A percentile compares a stretch with the other conserved stretches of the same genome.
Conservation (phyloP, 1,140 invertebrate species). For the Helicoverpa zea region DNA sequence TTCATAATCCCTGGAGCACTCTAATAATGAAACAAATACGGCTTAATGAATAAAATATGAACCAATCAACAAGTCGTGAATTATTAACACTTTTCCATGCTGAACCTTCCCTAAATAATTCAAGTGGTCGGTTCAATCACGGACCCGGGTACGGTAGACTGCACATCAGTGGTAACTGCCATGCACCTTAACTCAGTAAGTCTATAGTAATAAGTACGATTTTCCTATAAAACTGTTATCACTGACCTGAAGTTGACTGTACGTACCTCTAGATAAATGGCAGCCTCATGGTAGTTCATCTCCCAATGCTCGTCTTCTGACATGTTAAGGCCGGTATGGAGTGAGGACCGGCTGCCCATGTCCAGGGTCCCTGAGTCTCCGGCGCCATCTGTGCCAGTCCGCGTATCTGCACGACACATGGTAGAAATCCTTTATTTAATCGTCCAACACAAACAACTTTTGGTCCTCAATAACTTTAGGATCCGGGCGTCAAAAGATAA, state of each 20-base stretch:
- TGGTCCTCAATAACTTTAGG: slow-evolving; percentile 19
- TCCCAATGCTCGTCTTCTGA: slow-evolving; percentile 91
- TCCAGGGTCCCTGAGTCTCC: slow-evolving; percentile 78
- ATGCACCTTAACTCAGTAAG: too few species aligned
- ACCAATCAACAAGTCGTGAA: neutral
- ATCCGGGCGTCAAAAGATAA: neutral
- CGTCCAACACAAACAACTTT: neutral
- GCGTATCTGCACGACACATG: slow-evolving; percentile 65
- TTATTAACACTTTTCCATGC: neutral
- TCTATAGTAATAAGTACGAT: too few species aligned
- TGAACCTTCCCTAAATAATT: neutral
- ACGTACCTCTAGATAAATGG: slow-evolving; percentile 93
- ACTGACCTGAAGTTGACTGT: too few species aligned
- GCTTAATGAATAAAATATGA: neutral
- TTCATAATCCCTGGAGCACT: neutral
- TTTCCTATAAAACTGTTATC: too few species aligned
- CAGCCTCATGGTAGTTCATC: slow-evolving; percentile 96
- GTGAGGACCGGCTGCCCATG: slow-evolving; percentile 83
- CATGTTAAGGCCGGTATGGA: slow-evolving; percentile 83
- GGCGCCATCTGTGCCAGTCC: slow-evolving; percentile 73
- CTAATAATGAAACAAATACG: neutral
- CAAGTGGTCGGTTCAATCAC: neutral
- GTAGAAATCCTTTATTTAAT: neutral
- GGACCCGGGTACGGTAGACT: neutral
- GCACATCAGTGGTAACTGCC: too few species aligned